phyloP scores from a whole-genome alignment of 2,113 vertebrate species.

The Scomber scombrus region DNA sequence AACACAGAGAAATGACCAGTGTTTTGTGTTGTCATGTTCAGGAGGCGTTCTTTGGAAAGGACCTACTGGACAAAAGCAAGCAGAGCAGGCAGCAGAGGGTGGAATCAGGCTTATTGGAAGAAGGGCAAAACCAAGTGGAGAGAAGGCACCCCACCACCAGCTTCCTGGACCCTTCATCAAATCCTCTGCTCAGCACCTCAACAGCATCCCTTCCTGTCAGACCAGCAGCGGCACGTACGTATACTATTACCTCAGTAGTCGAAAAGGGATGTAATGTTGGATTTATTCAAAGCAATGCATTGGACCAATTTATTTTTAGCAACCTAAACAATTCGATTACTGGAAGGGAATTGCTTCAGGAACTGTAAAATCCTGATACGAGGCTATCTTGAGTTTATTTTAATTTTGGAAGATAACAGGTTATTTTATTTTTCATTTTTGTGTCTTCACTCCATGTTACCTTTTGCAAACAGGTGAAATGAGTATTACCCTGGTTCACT shows the following conservation, averaged over 20 bases:
- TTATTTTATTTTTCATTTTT: neutral
- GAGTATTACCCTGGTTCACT: neutral
- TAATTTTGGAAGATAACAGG: neutral
- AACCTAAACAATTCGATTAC: neutral
- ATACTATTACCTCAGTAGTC: neutral
- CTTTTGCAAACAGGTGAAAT: neutral
- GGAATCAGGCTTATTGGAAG: constrained; percentile 86
- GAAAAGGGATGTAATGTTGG: neutral
- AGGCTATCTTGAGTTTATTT: constrained; percentile 3
- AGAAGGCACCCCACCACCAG: constrained; percentile 83
- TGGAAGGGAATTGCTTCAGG: constrained; percentile 1
- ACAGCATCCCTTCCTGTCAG: constrained; percentile 84
- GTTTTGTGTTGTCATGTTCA: constrained; percentile 72
- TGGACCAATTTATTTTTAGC: neutral
- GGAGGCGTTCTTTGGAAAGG: constrained; percentile 99
- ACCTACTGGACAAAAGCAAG: constrained; percentile 95
- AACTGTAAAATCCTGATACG: constrained; percentile 4
- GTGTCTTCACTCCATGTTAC: constrained; percentile 4
- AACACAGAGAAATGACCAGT: constrained; percentile 31
- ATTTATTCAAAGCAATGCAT: neutral
- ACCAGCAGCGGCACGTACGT: constrained; percentile 88
- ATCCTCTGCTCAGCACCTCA: constrained; percentile 87
- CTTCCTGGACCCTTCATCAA: constrained; percentile 90
- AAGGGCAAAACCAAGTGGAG: constrained; percentile 86
- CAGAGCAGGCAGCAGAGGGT: constrained; percentile 89